Base-by-base conservation (phyloP, 2,888 invertebrate genomes). In the Timema podura region DNA sequence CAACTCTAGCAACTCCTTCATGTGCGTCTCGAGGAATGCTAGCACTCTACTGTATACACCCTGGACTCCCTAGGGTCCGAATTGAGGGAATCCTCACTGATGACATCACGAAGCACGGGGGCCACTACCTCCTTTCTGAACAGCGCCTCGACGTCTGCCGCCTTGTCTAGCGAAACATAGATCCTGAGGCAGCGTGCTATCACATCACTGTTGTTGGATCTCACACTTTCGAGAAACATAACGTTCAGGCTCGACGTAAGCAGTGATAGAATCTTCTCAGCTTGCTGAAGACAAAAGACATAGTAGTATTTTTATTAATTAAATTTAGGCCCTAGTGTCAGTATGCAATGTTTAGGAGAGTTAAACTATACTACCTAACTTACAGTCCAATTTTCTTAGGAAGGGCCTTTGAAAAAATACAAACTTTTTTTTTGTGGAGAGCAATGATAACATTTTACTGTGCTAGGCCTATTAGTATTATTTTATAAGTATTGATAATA, bases 1-100 rank as follows among this genome's bases (percentile, higher is more conserved):
- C 48, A 82, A 76, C 48, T 80, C 77, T 49, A 82, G 74, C 49
- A 84, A 74, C 73, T 80, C 78, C 73, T 80, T 88, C 77, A 93
- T 84, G 76, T 90, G 86, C 48, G 84, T 84, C 68, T 91, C 88
- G 75, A 96, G 84, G 78, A 95, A 88, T 67, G 86, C 83, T 57
- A 94, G 79, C 65, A 93, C 85, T 79, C 87, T 88, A 45, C 84
- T 82, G 79, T 91, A 96, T 74, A 95, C 86, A 67, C 89, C 89
- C 75, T 86, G 82, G 44, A 94, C 81, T 51, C 90, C 71, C 87
- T 83, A 68, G 85, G 84, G 76, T 86, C 86, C 75, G 83, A 85
- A 77, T 87, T 87, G 72, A 91, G 79, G 61, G 85, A 83, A 66
- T 85, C 83, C 79, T 91, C 91, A 72, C 86, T 88, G 15, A 95